Conservation (phyloP, 2,888 invertebrate genomes). For the Folsomia candida region DNA sequence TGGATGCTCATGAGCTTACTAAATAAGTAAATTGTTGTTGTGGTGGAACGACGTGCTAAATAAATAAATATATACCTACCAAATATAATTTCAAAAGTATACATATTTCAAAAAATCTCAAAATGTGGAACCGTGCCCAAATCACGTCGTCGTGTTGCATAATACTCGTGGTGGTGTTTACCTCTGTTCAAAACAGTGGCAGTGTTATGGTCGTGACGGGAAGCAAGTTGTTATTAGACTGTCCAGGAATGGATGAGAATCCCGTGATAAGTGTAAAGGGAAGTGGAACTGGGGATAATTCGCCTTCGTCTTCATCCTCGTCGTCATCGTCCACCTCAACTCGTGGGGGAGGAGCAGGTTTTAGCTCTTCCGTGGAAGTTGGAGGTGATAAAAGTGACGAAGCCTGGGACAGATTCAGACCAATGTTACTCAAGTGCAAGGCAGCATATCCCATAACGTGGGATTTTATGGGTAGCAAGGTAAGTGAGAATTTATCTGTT, state of each 20-base stretch:
- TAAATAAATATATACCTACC: no score
- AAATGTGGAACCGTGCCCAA: no score
- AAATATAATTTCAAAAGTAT: no score
- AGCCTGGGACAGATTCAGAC: conserved; percentile 35
- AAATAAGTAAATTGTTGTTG: no score
- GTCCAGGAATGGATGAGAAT: conserved; percentile 19
- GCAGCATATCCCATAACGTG: conserved; percentile 40
- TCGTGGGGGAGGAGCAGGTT: not conserved
- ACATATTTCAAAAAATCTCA: no score
- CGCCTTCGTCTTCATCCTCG: conserved; percentile 14
- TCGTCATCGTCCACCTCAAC: conserved; percentile 14
- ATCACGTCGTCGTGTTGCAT: no score
- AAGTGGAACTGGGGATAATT: conserved; percentile 20
- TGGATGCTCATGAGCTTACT: not conserved
- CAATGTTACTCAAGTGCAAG: conserved; percentile 39
- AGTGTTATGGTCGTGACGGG: not conserved
- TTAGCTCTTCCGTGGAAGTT: conserved; percentile 16
- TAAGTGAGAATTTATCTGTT: not conserved
- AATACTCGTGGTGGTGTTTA: not conserved
- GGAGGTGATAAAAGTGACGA: conserved; percentile 25
- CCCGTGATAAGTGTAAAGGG: conserved; percentile 35
- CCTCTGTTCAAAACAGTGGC: not conserved
- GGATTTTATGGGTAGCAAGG: conserved; percentile 36
- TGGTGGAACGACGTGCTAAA: not conserved
- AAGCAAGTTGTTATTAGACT: conserved; percentile 21